Base-by-base conservation (phyloP, 2,888 invertebrate species). In the Meiosimyza platycephala region DNA sequence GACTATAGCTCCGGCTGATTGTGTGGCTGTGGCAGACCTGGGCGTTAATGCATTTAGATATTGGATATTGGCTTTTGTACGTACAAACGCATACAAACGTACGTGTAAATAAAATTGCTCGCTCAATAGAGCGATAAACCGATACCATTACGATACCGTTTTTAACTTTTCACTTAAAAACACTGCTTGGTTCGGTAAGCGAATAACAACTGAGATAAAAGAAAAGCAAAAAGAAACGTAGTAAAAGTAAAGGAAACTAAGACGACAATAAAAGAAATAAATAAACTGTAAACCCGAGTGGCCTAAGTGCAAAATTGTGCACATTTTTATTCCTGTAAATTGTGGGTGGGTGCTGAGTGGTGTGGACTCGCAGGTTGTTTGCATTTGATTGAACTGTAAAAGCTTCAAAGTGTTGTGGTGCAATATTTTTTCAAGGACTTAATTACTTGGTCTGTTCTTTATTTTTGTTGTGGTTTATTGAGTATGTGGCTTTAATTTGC, bases 1-100 rank as follows among this genome's bases (percentile, higher is more conserved):
- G 40, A 2, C 40, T 40, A 40, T 7, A 9, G 28, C 28, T 28
- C 28, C 3, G 28, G 28, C 28, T 28, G 9, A 40, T 40, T 40
- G 40, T 40, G 40, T 40, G 40, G 54, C n/a, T 28, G 28, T 28
- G 54, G 54, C n/a, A 54, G 55, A 18, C 18, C 18, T 18, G 64
- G 64, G 64, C 64, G 64, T 51, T 64, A 64, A 64, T 64, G 64
- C 64, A 64, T 64, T 64, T 64, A 64, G 64, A 28, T 64, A 51
- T 64, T 64, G 50, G 51, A 40, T 40, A 40, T 40, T 40, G 40
- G 40, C 40, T 40, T 40, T 40, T 40, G 40, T 40, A 40, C 40
- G 28, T 28, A 28, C 28, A 4, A 28, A 28, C 28, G 28, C 9
- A 9, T 9, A 40, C 9, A 40, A 9, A 9, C 4, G 9, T 40